Evolutionary conservation across 2,113 vertebrate genomes (phyloP).

Genomic region (Pluvialis apricaria): DNA sequence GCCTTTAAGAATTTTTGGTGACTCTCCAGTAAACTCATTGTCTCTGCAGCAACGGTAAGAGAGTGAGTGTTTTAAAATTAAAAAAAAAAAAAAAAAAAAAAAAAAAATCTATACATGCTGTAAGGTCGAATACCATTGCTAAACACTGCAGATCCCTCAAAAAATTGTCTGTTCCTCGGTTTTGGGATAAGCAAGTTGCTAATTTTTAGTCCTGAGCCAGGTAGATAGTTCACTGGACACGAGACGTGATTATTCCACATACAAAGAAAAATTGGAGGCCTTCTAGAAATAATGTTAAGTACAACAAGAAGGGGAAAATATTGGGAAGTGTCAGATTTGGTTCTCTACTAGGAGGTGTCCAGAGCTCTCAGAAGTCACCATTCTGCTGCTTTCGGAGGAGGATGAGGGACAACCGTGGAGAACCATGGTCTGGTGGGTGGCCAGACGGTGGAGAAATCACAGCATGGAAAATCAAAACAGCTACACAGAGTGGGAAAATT

Average conservation of each 20-base stretch:
- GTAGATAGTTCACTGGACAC: accelerated
- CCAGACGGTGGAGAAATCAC: not conserved
- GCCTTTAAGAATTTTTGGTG: not conserved
- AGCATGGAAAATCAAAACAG: not conserved
- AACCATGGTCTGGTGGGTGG: not conserved
- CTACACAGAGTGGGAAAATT: not conserved
- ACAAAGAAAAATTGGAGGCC: not conserved
- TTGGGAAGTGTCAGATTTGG: not conserved
- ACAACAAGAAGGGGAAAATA: not conserved
- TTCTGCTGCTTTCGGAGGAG: not conserved
- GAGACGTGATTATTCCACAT: not conserved
- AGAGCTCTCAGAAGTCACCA: not conserved
- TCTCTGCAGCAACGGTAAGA: not conserved
- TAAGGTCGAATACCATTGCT: not conserved
- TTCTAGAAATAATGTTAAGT: not conserved
- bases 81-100: not conserved
- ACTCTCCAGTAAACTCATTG: not conserved
- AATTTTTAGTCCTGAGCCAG: not conserved
- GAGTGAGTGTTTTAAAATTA: not conserved
- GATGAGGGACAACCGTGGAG: not conserved
- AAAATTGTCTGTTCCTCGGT: not conserved
- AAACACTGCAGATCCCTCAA: not conserved
- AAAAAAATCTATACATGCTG: not conserved
- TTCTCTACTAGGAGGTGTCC: not conserved
- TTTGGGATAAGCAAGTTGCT: not conserved